Evolutionary conservation across 2,113 vertebrate species (phyloP), one percentile per base, ranked within the genome.

Genomic region (Neolamprologus sp.): DNA sequence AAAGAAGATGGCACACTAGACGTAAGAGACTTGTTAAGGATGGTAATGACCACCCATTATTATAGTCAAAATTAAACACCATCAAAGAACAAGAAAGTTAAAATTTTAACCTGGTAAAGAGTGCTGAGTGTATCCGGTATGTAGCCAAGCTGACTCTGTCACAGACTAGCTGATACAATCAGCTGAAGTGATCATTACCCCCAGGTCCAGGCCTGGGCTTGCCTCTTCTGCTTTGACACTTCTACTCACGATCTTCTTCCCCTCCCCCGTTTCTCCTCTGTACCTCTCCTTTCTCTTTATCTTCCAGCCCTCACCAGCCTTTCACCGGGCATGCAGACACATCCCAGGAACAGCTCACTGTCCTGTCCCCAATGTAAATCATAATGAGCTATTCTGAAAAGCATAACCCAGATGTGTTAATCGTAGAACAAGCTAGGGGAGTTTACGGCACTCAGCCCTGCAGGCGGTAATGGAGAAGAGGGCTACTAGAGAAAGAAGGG

Each of bases 201-300:
- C 87, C 84, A 84, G 90, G 89, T 90, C 93, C 93, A 94, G 91
- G 93, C 90, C 94, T 92, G 87, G 91, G 88, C 94, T 95, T 93
- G 93, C 85, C 94, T 93, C 81, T 81, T 92, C 89, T 92, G 93
- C 93, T 93, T 82, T 92, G 92, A 95, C 95, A 95, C 95, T 92
- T 91, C 89, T 81, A 85, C 63, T 91, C 92, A 49, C 79, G 88
- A 83, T 82, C 85, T 90, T 91, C 88, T 60, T 82, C 85, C 93
- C 94, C 85, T 91, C 94, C 94, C 93, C 95, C 90, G 12, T 85
- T 68, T 85, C 58, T 90, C 47, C 65, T 47, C 79, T 63, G 68
- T 87, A 91, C 47, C 54, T 84, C 65, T 75, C 86, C 23, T 73
- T 47, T 86, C 86, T 75, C 78, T 86, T 84, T 57, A 68, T 89